Evolutionary conservation across 2,113 vertebrate genomes (phyloP).

Genomic region (Ovis canadensis): DNA sequence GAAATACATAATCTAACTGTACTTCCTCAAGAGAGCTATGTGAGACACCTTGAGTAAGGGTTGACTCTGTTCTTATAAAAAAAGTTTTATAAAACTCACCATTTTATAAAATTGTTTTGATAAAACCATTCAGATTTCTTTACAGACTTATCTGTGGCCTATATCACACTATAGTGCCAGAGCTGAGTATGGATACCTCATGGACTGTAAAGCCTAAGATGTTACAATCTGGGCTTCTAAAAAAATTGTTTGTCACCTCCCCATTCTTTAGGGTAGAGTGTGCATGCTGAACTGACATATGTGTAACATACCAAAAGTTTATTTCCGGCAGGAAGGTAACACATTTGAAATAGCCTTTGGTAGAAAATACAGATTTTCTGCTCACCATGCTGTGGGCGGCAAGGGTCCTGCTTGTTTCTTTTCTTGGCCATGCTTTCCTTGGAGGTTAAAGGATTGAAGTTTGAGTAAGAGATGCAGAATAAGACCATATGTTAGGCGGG

Average conservation of each 20-base stretch:
- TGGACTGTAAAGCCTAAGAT: not conserved
- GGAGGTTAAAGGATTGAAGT: constrained; percentile 27
- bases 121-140: not conserved
- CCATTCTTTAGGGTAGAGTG: not conserved
- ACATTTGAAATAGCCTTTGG: not conserved
- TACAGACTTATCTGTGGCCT: not conserved
- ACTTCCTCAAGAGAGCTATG: not conserved
- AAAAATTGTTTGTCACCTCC: not conserved
- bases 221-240: not conserved
- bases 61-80: not conserved
- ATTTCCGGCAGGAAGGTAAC: not conserved
- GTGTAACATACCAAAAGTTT: not conserved
- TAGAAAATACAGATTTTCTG: not conserved
- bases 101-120: not conserved
- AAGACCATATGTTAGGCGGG: constrained; percentile 44
- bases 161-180: not conserved
- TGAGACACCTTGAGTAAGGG: not conserved
- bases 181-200: not conserved
- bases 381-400: not conserved
- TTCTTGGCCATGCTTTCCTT: not conserved
- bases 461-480: constrained; percentile 25
- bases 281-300: not conserved
- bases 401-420: not conserved
- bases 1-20: not conserved
- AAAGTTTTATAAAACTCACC: not conserved